A percentile compares a stretch with the other conserved stretches of the same genome.
Evolutionary conservation across 1,140 invertebrate genomes (phyloP).

Genomic region (Heliothis virescens): DNA sequence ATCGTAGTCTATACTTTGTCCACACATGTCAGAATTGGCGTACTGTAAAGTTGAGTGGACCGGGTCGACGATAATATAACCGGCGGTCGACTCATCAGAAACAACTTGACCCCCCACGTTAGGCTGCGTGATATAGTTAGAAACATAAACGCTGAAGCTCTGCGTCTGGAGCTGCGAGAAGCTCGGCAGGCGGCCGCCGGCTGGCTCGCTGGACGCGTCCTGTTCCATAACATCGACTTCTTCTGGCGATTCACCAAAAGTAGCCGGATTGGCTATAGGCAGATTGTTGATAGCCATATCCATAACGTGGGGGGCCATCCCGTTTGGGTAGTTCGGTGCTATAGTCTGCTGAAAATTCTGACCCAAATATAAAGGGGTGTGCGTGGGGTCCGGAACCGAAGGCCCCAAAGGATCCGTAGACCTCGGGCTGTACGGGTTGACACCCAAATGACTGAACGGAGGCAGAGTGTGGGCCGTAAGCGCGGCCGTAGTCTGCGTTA

Average conservation of each 20-base stretch:
- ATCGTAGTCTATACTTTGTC: constrained; percentile 73
- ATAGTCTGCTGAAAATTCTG: constrained; percentile 87
- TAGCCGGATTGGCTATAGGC: constrained; percentile 88
- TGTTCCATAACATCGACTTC: constrained; percentile 81
- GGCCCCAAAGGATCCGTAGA: constrained; percentile 85
- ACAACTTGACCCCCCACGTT: constrained; percentile 91
- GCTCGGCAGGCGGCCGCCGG: constrained; percentile 87
- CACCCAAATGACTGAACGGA: constrained; percentile 86
- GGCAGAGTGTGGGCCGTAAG: constrained; percentile 87
- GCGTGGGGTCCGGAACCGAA: constrained; percentile 88
- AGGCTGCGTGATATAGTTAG: constrained; percentile 85
- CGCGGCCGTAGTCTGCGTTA: constrained; percentile 86
- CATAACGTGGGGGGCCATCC: constrained; percentile 93
- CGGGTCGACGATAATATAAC: constrained; percentile 82
- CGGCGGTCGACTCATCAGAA: constrained; percentile 87
- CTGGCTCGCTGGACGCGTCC: constrained; percentile 83
- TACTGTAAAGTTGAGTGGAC: constrained; percentile 78
- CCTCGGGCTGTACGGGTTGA: constrained; percentile 85
- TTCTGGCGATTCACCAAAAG: constrained; percentile 89
- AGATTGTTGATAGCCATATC: constrained; percentile 90
- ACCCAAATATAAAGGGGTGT: constrained; percentile 86
- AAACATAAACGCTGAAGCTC: constrained; percentile 86
- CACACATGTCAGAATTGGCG: constrained; percentile 74
- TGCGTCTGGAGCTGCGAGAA: constrained; percentile 88
- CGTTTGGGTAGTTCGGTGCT: constrained; percentile 91